Evolutionary conservation across 2,113 vertebrate species (phyloP).

Genomic region (Larimichthys crocea): DNA sequence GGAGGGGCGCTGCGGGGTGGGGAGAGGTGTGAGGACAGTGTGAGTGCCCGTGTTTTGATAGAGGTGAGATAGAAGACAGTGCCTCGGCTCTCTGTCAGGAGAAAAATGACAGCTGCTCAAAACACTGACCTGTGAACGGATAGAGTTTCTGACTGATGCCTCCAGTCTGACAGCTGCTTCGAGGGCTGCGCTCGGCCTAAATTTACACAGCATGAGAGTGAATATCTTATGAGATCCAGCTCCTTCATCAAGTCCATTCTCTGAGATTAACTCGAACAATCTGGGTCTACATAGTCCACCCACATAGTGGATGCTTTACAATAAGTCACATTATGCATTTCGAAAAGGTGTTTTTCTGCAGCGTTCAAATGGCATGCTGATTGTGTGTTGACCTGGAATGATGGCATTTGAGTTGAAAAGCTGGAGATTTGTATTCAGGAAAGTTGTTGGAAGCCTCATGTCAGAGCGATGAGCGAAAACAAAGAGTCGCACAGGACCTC

Average conservation of each 20-base stretch:
- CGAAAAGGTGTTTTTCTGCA: constrained; percentile 42
- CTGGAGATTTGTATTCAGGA: constrained; percentile 61
- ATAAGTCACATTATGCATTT: constrained; percentile 12
- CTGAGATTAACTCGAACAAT: neutral
- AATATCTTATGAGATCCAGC: constrained; percentile 36
- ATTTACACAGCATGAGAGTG: constrained; percentile 48
- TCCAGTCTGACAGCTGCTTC: constrained; percentile 51
- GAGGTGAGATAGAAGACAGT: constrained; percentile 59
- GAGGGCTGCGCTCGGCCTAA: constrained; percentile 27
- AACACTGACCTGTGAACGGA: constrained; percentile 48
- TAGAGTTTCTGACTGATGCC: constrained; percentile 44
- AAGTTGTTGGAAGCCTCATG: constrained; percentile 52
- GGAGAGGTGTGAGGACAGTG: neutral
- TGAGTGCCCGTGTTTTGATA: constrained; percentile 36
- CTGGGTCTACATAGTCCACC: constrained; percentile 4
- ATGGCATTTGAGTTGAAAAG: constrained; percentile 63
- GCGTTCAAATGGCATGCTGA: constrained; percentile 27
- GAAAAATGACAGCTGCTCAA: constrained; percentile 57
- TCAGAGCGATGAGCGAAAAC: constrained; percentile 63
- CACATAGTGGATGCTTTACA: neutral
- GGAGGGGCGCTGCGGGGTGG: neutral
- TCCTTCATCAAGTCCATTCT: constrained; percentile 24
- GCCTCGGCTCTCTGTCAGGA: constrained; percentile 37
- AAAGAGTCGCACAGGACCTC: constrained; percentile 59
- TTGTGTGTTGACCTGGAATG: constrained; percentile 43